phyloP scores from a whole-genome alignment of 1,140 invertebrate species.

The Drosophila pseudoananassae region DNA sequence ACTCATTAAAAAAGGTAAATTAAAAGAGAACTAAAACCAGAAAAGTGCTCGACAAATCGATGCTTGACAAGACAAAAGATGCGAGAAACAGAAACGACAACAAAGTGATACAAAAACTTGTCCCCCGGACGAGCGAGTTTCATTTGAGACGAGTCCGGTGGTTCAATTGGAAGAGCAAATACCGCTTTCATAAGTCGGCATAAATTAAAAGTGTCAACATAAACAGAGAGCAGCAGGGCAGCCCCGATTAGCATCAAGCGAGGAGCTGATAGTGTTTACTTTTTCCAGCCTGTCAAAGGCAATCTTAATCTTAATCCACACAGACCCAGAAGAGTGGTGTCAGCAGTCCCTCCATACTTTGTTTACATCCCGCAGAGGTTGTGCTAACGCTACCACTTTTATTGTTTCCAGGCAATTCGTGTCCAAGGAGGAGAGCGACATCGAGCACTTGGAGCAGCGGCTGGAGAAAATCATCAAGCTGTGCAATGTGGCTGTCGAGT shows the following conservation, averaged over 20 bases:
- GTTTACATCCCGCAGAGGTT: slow-evolving; percentile 55
- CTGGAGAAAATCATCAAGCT: slow-evolving; percentile 95
- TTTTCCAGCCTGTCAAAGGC: slow-evolving; percentile 17
- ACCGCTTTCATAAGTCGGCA: slow-evolving; percentile 58
- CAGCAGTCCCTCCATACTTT: slow-evolving; percentile 29
- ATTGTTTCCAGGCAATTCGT: slow-evolving; percentile 88
- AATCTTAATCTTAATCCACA: slow-evolving; percentile 50
- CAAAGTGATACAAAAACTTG: slow-evolving; percentile 44
- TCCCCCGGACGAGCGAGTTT: slow-evolving; percentile 2
- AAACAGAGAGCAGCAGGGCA: slow-evolving; percentile 40
- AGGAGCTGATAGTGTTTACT: slow-evolving; percentile 41
- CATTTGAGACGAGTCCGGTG: slow-evolving; percentile 16
- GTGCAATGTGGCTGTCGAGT: slow-evolving; percentile 93
- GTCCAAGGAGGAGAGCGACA: slow-evolving; percentile 92
- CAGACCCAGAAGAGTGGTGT: neutral
- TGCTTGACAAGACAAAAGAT: slow-evolving; percentile 12
- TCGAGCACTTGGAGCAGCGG: slow-evolving; percentile 93
- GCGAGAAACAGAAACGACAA: slow-evolving; percentile 14
- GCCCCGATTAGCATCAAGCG: slow-evolving; percentile 46
- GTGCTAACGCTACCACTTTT: slow-evolving; percentile 63
- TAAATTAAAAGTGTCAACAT: slow-evolving; percentile 73
- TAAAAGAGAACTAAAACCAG: slow-evolving; percentile 20
- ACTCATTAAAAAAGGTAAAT: neutral
- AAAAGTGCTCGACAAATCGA: slow-evolving; percentile 28
- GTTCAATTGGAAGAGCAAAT: slow-evolving; percentile 60